A percentile compares a stretch with the other conserved stretches of the same genome.
phyloP scores from a whole-genome alignment of 2,888 invertebrate species.

The Eledona agricola region DNA sequence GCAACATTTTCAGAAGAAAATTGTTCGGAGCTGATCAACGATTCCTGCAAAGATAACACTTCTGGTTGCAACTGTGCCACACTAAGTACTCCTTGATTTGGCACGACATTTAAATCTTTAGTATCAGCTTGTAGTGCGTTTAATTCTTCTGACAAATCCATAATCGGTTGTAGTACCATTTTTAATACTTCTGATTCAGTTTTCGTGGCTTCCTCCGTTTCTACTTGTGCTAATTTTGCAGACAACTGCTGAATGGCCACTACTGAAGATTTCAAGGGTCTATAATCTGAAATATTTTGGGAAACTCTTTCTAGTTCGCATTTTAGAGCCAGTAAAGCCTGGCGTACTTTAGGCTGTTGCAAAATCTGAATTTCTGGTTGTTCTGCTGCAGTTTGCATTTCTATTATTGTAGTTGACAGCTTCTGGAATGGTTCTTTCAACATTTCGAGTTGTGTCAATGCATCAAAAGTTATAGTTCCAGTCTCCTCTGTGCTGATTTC shows the following conservation, averaged over 20 bases:
- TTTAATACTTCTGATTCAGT: too few relatives aligned
- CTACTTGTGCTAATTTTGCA: too few relatives aligned
- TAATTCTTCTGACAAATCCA: constrained; percentile 24
- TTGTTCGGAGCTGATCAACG: background rate
- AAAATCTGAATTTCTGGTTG: constrained; percentile 37
- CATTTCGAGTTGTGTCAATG: too few relatives aligned
- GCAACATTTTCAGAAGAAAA: background rate
- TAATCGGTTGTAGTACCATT: constrained; percentile 12
- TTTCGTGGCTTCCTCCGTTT: too few relatives aligned
- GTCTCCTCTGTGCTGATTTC: too few relatives aligned
- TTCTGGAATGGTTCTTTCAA: too few relatives aligned
- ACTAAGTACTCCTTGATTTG: constrained; percentile 45
- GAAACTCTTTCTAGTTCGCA: constrained; percentile 32
- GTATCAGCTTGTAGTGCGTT: constrained; percentile 30
- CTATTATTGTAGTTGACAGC: too few relatives aligned
- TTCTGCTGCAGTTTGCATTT: too few relatives aligned
- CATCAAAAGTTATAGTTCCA: too few relatives aligned
- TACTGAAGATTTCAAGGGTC: constrained; percentile 3
- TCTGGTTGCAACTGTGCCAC: too few relatives aligned
- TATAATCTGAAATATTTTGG: constrained; percentile 23
- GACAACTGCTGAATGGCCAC: constrained; percentile 1
- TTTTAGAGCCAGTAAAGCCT: constrained; percentile 39
- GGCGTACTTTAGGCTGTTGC: constrained; percentile 33
- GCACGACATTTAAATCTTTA: constrained; percentile 16
- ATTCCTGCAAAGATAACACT: background rate